Base-by-base conservation (phyloP, 1,140 invertebrate genomes). In the Lucilia cuprina region DNA sequence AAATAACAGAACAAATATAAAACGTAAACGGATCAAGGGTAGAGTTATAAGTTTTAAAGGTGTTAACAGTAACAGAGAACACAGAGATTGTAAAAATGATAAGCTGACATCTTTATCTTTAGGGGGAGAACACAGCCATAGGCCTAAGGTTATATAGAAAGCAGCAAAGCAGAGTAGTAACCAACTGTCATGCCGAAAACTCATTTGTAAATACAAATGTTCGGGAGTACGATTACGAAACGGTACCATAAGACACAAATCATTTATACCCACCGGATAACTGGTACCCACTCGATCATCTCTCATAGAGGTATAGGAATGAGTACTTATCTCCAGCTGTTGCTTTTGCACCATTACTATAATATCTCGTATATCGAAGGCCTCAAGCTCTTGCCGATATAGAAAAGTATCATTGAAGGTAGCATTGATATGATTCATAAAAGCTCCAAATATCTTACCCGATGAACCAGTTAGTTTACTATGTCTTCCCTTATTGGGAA, bases 211-310 rank as follows among this genome's bases (percentile, higher is more conserved):
- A 21, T 86, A 90, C 5, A 85, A 77, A 13, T 90, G 85, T 21
- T 86, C 85, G 5, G 86, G 34, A 0, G 88, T 87, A 2, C 85
- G 84, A 77, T 87, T 89, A 4, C 83, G 85, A 82, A 82, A 88
- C 5, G 89, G 89, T 35, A 90, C 89, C 89, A 90, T 89, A 7
- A 90, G 74, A 83, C 89, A 90, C 84, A 86, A 88, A 70, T 90
- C 89, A 78, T 90, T 90, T 2, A 90, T 90, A 60, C 88, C 89
- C 10, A 90, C 87, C 17, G 89, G 89, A 70, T 90, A 88, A 83
- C 89, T 89, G 1, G 86, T 83, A 82, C 87, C 84, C 2, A 86
- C 75, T 47, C 85, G 82, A n/a, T 84, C 83, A 35, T 80, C 35
- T 14, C 41, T 77, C 25, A 84, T 82, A 10, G 87, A 87, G 0